Percentiles rank a stretch among this genome's conserved stretches.
Conservation (phyloP, 2,797 vertebrate genomes). For the Hapalemur alaotrensis region DNA sequence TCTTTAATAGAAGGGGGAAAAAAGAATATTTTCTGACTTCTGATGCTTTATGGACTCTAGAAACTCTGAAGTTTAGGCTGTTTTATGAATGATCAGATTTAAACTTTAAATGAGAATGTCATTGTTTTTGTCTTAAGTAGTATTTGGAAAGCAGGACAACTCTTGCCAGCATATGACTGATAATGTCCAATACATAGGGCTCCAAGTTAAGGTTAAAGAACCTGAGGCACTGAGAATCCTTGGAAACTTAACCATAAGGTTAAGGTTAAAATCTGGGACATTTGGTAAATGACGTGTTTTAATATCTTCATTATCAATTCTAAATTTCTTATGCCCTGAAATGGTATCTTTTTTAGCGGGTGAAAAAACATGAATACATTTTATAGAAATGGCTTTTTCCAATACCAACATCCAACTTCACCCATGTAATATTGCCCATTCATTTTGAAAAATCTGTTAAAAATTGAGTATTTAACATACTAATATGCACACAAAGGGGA, state of each 20-base stretch:
- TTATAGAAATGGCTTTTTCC: slow-evolving; percentile 25
- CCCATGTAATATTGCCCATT: neutral
- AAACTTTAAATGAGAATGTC: slow-evolving; percentile 37
- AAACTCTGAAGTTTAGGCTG: neutral
- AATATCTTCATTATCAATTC: slow-evolving; percentile 4
- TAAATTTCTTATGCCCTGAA: slow-evolving; percentile 4
- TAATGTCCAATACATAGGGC: neutral
- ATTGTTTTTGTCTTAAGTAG: neutral
- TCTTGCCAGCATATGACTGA: neutral
- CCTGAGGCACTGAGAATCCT: neutral
- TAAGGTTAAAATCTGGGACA: neutral
- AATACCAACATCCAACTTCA: neutral
- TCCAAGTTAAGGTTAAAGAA: neutral
- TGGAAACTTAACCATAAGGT: slow-evolving; percentile 25
- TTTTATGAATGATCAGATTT: slow-evolving; percentile 19
- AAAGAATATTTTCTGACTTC: neutral
- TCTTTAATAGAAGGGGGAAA: neutral
- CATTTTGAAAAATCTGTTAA: slow-evolving; percentile 2
- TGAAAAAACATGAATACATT: slow-evolving; percentile 45
- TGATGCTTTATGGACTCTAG: neutral
- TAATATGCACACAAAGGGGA: slow-evolving; percentile 21
- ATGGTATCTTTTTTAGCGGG: neutral
- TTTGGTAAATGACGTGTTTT: neutral
- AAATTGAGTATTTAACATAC: neutral
- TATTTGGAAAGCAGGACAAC: neutral